Evolutionary conservation across 2,888 invertebrate species (phyloP), one percentile per base, ranked within the genome.

Genomic region (Drosophila dives): DNA sequence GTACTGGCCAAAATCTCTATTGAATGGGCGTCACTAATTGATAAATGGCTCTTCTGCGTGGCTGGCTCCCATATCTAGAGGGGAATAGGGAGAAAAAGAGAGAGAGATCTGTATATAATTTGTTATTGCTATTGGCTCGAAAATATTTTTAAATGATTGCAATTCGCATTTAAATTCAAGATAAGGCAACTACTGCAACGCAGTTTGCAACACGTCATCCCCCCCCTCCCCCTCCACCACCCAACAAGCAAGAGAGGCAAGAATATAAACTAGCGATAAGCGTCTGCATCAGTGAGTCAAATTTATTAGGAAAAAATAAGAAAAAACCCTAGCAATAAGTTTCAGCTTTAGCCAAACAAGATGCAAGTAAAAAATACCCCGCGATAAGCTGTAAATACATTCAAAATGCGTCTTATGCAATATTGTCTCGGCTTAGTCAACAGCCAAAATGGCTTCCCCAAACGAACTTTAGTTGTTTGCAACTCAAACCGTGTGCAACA

Each of bases 11-110:
- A 68, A 72, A 68, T 81, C 75, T 74, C 61, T 59, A 74, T 79
- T 75, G 69, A 90, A 90, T 90, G 84, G 72, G 79, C 90, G 88
- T 90, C 70, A 73, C 87, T 89, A 87, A 87, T 87, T 87, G 87
- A 87, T 87, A 89, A 90, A 85, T 85, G 77, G 74, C 72, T 63
- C 62, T 75, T 54, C 72, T 86, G 86, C 84, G 84, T 84, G 84
- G 80, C 61, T 77, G 61, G 33, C 20, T 65, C 26, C 70, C 54
- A 86, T 81, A 75, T 65, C 51, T 12, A 55, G 42, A 38, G n/a
- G n/a, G 29, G 54, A 49, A 60, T 26, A 56, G 48, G 26, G 26
- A 10, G n/a, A n/a, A n/a, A 23, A 8, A 38, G 38, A 45, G 20
- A 32, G 29, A 26, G 32, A n/a, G 29, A 38, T 55, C 36, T 23